Evolutionary conservation across 2,888 invertebrate species (phyloP), one percentile per base, ranked within the genome.

Genomic region (Ecliptopera silaceata): DNA sequence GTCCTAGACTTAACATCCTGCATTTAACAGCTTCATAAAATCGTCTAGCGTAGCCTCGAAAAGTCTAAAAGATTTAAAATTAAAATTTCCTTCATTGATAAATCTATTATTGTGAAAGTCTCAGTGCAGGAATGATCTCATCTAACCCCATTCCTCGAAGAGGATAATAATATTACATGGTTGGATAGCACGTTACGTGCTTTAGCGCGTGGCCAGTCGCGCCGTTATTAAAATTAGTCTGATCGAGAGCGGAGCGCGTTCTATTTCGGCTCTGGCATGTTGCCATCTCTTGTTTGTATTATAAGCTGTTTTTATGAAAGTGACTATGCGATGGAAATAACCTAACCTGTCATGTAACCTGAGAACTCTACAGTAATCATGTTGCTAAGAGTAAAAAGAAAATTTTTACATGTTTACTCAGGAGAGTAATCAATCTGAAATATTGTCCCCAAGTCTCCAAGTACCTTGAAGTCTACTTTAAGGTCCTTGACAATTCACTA

Each of bases 271-370:
- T 58, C 80, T 91, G 91, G 91, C 91, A 83, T 61, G 68, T 65
- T 86, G 91, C 91, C 91, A 91, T 84, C 84, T 82, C 84, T 87
- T 86, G 91, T 91, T 91, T 90, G 90, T 91, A 91, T 88, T 91
- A 90, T 91, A 91, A 90, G 88, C 88, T 84, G 90, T 91, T 91
- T 91, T 91, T 91, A 91, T 91, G 91, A 91, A 91, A 91, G 87
- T 85, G 86, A 86, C 86, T 86, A 86, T 84, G 81, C 78, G 90
- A 88, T 91, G 82, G 87, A 91, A 91, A 91, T 91, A 91, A 88
- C 89, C 87, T 78, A 82, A 88, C 86, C 86, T 87, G 82, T 86
- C 84, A 77, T 88, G 90, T 88, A 91, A 91, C 84, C 79, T 80
- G 91, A 91, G 88, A 89, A 74, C 74, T 80, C 68, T 66, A 71